These are phyloP conservation scores for Anthonomus grandis DNA, from an alignment of 1,140 invertebrate species.

Conservation along the genomic window DNA sequence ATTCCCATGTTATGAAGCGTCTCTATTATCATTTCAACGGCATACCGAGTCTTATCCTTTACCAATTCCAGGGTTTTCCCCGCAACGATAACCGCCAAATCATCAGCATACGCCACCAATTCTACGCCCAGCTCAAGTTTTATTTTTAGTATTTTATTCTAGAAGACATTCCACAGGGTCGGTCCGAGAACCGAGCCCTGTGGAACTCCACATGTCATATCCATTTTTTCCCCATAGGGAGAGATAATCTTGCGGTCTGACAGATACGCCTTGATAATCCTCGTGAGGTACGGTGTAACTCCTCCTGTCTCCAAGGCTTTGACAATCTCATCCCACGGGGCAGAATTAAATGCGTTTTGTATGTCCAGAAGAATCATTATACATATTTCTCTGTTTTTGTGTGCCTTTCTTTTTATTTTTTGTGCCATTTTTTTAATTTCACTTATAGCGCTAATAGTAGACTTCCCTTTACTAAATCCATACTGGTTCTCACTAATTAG, in stretches of 20 bases:
- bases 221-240: background rate
- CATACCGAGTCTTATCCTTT: background rate
- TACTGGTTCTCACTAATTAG: too few relatives aligned
- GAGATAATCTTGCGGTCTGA: background rate
- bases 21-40: background rate
- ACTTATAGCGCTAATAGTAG: too few relatives aligned
- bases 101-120: conserved; percentile 39
- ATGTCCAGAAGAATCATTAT: too few relatives aligned
- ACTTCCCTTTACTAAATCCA: too few relatives aligned
- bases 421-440: too few relatives aligned
- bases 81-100: conserved; percentile 31
- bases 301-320: background rate
- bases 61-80: conserved; percentile 4
- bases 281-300: background rate
- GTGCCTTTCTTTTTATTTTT: too few relatives aligned
- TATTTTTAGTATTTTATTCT: conserved; percentile 36
- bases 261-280: background rate
- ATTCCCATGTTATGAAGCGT: background rate
- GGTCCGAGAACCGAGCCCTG: conserved; percentile 42
- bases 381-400: too few relatives aligned
- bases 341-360: too few relatives aligned
- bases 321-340: background rate
- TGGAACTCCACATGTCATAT: conserved; percentile 28
- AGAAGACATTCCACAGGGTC: conserved; percentile 40
- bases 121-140: conserved; percentile 21